Percentiles rank a stretch among this genome's conserved stretches.
Evolutionary conservation across 2,888 invertebrate species (phyloP).

Genomic region (Eulithis testata): DNA sequence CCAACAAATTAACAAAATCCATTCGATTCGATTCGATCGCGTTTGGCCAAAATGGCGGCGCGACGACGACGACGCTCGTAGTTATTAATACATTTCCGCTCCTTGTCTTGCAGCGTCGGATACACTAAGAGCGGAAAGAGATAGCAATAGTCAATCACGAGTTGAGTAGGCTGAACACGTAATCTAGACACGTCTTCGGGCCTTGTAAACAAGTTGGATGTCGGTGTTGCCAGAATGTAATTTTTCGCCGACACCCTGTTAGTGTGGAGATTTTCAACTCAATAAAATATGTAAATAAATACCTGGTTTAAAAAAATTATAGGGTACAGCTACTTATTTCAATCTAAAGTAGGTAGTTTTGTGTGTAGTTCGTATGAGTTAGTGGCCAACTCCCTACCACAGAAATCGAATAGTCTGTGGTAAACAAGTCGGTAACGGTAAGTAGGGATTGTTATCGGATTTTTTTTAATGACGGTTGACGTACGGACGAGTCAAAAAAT

Average conservation of each 20-base stretch:
- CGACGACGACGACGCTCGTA: constrained; percentile 50
- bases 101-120: constrained; percentile 53
- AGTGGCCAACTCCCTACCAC: too few relatives aligned
- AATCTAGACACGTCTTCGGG: constrained; percentile 82
- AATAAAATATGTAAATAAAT: too few relatives aligned
- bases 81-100: constrained; percentile 74
- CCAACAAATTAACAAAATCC: constrained; percentile 61
- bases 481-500: not conserved
- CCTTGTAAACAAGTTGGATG: constrained; percentile 73
- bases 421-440: too few relatives aligned
- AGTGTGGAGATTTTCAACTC: constrained; percentile 9
- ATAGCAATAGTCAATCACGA: constrained; percentile 66
- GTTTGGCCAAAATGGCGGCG: constrained; percentile 81
- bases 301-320: too few relatives aligned
- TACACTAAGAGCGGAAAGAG: constrained; percentile 56
- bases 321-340: too few relatives aligned
- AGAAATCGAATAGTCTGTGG: too few relatives aligned
- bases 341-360: too few relatives aligned
- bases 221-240: constrained; percentile 64
- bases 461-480: too few relatives aligned
- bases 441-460: too few relatives aligned
- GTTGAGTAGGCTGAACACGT: constrained; percentile 75
- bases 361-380: too few relatives aligned
- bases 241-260: constrained; percentile 26
- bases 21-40: constrained; percentile 66